Percentiles rank a stretch among this genome's conserved stretches.
Conservation (phyloP, 2,888 invertebrate genomes). For the Rotaria magnacalcarata region DNA sequence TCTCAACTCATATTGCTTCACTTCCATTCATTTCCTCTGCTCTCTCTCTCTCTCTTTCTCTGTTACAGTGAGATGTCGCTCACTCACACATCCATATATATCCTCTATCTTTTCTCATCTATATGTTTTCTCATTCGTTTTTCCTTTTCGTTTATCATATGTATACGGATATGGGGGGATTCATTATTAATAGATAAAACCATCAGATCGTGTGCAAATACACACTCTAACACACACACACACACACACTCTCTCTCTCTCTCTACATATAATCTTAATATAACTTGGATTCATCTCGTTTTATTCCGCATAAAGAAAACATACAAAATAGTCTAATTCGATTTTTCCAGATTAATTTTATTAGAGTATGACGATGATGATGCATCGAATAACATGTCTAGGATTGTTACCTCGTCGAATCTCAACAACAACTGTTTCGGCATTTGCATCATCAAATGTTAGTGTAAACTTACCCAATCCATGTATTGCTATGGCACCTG, state of each 20-base stretch:
- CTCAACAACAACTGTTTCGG: background rate
- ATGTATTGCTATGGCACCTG: constrained; percentile 40
- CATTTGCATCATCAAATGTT: background rate
- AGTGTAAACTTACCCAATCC: constrained; percentile 35
- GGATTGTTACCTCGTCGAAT: background rate
- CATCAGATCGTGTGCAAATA: too few relatives aligned
- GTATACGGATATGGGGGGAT: too few relatives aligned
- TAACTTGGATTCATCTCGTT: background rate
- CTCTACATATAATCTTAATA: background rate
- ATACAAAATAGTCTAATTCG: background rate
- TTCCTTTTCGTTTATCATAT: too few relatives aligned
- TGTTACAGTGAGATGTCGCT: too few relatives aligned
- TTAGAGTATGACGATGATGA: background rate
- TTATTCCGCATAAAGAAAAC: background rate
- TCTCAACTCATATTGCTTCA: too few relatives aligned
- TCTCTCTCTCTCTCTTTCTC: too few relatives aligned
- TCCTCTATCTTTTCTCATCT: too few relatives aligned
- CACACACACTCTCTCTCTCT: background rate
- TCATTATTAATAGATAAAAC: too few relatives aligned
- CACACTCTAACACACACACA: too few relatives aligned
- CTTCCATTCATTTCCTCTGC: too few relatives aligned
- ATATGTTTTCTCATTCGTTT: too few relatives aligned
- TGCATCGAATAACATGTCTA: background rate
- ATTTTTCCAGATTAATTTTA: constrained; percentile 2
- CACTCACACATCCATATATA: too few relatives aligned